phyloP scores from a whole-genome alignment of 2,797 vertebrate genomes.

The Scolopax bukidnonensis region DNA sequence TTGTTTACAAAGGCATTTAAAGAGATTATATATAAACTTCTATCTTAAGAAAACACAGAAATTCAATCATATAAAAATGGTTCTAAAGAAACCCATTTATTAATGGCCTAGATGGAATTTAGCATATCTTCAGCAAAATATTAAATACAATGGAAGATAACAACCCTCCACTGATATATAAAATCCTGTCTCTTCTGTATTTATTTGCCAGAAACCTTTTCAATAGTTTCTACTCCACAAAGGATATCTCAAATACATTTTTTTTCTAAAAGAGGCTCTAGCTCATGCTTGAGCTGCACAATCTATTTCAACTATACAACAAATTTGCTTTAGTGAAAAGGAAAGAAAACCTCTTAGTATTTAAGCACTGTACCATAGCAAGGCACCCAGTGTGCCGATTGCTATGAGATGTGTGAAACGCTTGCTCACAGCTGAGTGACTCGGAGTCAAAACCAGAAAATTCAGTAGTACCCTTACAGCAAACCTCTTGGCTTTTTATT shows the following conservation, averaged over 20 bases:
- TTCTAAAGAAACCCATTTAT: conserved; percentile 75
- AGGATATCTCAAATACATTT: not conserved
- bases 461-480: not conserved
- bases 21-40: not conserved
- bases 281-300: not conserved
- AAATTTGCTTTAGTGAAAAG: conserved; percentile 36
- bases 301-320: conserved; percentile 18
- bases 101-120: conserved; percentile 65
- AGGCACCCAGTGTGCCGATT: conserved; percentile 27
- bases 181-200: not conserved
- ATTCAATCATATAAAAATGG: conserved; percentile 48
- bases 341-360: conserved; percentile 57
- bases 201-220: conserved; percentile 11
- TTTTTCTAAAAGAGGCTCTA: not conserved
- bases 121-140: conserved; percentile 66
- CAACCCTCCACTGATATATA: not conserved
- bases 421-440: conserved; percentile 29
- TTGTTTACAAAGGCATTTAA: conserved; percentile 7
- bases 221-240: not conserved
- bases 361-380: conserved; percentile 57
- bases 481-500: not conserved
- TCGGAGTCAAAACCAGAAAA: conserved; percentile 13
- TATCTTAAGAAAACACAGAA: not conserved
- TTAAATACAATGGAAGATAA: conserved; percentile 75
- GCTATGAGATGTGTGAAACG: conserved; percentile 23